Evolutionary conservation across 2,113 vertebrate genomes (phyloP).

Genomic region (Phoenicopterus ruber): DNA sequence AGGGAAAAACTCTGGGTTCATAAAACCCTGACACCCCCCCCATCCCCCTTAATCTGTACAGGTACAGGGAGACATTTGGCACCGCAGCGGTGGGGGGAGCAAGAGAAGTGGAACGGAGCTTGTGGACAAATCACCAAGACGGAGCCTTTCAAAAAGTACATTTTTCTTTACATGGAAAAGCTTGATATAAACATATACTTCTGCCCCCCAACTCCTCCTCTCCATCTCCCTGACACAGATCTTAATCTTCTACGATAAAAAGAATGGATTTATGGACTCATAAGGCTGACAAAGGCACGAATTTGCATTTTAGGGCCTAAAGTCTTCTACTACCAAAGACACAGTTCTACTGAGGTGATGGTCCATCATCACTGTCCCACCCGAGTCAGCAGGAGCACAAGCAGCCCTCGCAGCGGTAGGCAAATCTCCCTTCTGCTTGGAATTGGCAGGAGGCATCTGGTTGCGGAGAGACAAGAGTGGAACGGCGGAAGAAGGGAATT

Average conservation of each 20-base stretch:
- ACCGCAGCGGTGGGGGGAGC: not conserved
- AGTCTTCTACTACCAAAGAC: not conserved
- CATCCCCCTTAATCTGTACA: not conserved
- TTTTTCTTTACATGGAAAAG: not conserved
- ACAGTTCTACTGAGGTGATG: not conserved
- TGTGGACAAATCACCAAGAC: not conserved
- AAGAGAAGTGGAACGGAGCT: not conserved
- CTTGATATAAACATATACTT: not conserved
- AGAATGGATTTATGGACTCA: not conserved
- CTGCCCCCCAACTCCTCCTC: not conserved
- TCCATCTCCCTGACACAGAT: not conserved
- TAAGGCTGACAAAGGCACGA: not conserved
- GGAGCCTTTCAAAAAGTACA: not conserved
- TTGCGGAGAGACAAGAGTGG: not conserved
- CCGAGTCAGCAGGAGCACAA: not conserved
- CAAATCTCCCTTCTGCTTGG: not conserved
- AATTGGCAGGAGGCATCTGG: not conserved
- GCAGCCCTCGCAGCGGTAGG: not conserved
- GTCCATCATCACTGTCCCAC: not conserved
- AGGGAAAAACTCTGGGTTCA: not conserved
- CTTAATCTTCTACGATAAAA: not conserved
- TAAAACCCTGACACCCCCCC: not conserved
- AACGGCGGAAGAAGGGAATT: slow-evolving; percentile 7
- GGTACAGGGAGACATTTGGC: not conserved
- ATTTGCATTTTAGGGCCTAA: not conserved